Evolutionary conservation across 2,888 invertebrate genomes (phyloP).

Genomic region (Pseudeuparius sepicola): DNA sequence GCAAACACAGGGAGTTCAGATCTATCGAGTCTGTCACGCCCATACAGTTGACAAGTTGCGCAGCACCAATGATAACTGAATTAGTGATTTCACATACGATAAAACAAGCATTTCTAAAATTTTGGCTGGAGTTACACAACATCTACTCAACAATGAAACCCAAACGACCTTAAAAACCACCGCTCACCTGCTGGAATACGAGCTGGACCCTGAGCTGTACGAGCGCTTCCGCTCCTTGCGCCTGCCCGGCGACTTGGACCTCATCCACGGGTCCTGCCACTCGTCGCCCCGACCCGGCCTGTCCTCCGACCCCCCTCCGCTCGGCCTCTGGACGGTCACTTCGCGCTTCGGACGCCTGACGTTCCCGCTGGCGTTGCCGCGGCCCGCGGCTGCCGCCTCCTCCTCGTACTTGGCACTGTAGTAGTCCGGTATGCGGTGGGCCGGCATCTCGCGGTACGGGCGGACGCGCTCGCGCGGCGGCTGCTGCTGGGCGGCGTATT

Average conservation of each 20-base stretch:
- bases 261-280: conserved; percentile 95
- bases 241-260: conserved; percentile 56
- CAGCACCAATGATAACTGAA: too few relatives aligned
- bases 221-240: conserved; percentile 48
- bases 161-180: too few relatives aligned
- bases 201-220: conserved; percentile 64
- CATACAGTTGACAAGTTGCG: too few relatives aligned
- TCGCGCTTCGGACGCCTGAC: conserved; percentile 36
- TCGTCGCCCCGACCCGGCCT: conserved; percentile 58
- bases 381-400: conserved; percentile 30
- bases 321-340: conserved; percentile 66
- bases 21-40: too few relatives aligned
- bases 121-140: too few relatives aligned
- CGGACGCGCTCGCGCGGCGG: conserved; percentile 36
- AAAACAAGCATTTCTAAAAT: too few relatives aligned
- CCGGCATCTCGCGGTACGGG: conserved; percentile 44
- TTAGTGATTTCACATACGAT: too few relatives aligned
- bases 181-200: conserved; percentile 49
- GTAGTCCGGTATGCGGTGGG: conserved; percentile 47
- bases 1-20: too few relatives aligned
- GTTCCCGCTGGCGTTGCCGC: conserved; percentile 6
- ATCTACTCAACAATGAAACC: not conserved
- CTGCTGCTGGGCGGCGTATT: conserved; percentile 31
- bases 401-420: conserved; percentile 42
- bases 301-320: conserved; percentile 27